Conservation (phyloP, 92 coral and sea anemone species). For the Nematostella vectensis region DNA sequence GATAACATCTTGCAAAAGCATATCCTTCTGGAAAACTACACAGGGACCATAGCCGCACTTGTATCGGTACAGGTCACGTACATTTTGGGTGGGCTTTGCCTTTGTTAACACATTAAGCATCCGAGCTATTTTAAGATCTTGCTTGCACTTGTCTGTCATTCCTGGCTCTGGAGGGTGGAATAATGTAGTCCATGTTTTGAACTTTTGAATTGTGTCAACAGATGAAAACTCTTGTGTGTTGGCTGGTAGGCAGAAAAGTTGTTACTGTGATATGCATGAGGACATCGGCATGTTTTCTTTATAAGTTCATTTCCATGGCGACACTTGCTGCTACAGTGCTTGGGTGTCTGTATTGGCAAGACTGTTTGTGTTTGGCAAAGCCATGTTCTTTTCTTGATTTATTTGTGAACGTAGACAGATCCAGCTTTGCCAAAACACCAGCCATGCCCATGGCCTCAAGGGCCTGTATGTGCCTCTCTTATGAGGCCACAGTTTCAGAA, state of each 20-base stretch:
- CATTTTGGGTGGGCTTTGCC: constrained; percentile 46
- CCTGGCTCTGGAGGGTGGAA: constrained; percentile 7
- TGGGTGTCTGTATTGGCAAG: constrained; percentile 61
- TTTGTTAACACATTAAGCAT: constrained; percentile 39
- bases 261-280: constrained; percentile 60
- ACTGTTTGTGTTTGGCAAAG: constrained; percentile 67
- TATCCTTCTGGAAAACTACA: constrained; percentile 48
- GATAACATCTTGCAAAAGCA: constrained; percentile 9
- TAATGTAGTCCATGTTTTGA: constrained; percentile 19
- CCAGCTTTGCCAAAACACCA: constrained; percentile 6
- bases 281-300: constrained; percentile 53
- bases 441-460: constrained; percentile 17
- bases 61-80: constrained; percentile 46
- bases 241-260: constrained; percentile 55
- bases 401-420: constrained; percentile 51
- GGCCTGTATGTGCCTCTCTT: constrained; percentile 23
- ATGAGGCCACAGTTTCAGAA: constrained; percentile 25
- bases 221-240: constrained; percentile 34
- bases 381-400: constrained; percentile 71
- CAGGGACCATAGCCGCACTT: constrained; percentile 62
- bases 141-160: constrained; percentile 11
- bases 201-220: constrained; percentile 5
- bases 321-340: constrained; percentile 43
- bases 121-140: constrained; percentile 35
- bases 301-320: constrained; percentile 40